These are phyloP conservation scores for Platycheirus albimanus DNA, from an alignment of 2,888 invertebrate genomes.

Conservation along the genomic window DNA sequence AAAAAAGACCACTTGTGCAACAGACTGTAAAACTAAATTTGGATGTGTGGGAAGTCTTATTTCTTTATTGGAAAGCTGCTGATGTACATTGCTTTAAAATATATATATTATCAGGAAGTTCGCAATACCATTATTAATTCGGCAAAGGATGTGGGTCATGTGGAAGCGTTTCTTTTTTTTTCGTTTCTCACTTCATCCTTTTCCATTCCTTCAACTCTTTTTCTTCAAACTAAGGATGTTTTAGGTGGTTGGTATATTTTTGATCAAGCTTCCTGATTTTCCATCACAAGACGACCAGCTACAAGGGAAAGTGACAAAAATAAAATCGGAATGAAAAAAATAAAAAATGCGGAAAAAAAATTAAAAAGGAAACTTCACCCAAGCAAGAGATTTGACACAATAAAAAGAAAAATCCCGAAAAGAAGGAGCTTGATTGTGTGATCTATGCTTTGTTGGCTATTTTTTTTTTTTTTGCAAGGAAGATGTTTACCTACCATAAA, in stretches of 20 bases:
- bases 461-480: not conserved
- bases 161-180: constrained; percentile 28
- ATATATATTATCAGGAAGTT: constrained; percentile 36
- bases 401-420: constrained; percentile 3
- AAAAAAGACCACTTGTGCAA: not conserved
- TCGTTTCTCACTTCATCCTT: not conserved
- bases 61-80: too few species aligned
- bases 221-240: not conserved
- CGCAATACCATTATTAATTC: constrained; percentile 56
- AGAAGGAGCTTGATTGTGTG: constrained; percentile 52
- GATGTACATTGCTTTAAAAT: too few species aligned
- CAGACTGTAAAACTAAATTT: not conserved
- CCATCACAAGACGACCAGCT: constrained; percentile 36
- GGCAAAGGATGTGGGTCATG: constrained; percentile 59
- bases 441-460: constrained; percentile 52
- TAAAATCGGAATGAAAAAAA: too few species aligned
- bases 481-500: not conserved
- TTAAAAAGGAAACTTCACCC: constrained; percentile 2
- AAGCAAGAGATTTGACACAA: constrained; percentile 32
- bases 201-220: not conserved
- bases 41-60: not conserved
- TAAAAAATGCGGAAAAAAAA: not conserved
- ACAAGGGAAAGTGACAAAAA: constrained; percentile 29
- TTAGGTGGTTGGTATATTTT: constrained; percentile 14
- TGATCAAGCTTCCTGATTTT: constrained; percentile 24